Conservation (phyloP, 2,113 vertebrate genomes). For the Microcebus ravelobensis region DNA sequence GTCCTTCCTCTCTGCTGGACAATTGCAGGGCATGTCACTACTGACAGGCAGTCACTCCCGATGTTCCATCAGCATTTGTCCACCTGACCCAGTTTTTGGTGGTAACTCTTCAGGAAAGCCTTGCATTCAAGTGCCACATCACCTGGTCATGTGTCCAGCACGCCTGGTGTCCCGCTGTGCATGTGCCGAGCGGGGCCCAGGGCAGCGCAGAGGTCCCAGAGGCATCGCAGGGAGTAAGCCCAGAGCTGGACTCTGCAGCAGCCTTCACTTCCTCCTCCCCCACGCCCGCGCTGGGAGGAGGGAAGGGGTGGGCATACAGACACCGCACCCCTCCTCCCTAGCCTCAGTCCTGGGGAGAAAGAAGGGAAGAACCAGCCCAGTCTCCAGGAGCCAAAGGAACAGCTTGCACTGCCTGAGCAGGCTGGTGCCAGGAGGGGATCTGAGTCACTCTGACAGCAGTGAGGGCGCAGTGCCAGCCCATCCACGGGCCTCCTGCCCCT, state of each 20-base stretch:
- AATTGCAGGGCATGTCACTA: not conserved
- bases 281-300: not conserved
- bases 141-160: not conserved
- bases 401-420: slow-evolving; percentile 67
- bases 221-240: no score
- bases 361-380: not conserved
- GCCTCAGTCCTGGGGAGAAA: slow-evolving; percentile 32
- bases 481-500: not conserved
- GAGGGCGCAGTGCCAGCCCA: slow-evolving; percentile 1
- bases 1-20: not conserved
- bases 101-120: slow-evolving; percentile 70
- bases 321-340: not conserved
- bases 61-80: not conserved
- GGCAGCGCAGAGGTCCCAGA: rapidly evolving
- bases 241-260: not conserved
- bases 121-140: not conserved
- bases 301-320: not conserved
- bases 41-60: not conserved
- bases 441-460: slow-evolving; percentile 71
- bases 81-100: not conserved
- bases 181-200: not conserved
- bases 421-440: slow-evolving; percentile 62
- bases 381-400: slow-evolving; percentile 69
- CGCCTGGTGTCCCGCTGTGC: not conserved
- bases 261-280: not conserved